These are phyloP conservation scores for Ceratotherium simum DNA, from an alignment of 2,113 vertebrate genomes.

Conservation along the genomic window DNA sequence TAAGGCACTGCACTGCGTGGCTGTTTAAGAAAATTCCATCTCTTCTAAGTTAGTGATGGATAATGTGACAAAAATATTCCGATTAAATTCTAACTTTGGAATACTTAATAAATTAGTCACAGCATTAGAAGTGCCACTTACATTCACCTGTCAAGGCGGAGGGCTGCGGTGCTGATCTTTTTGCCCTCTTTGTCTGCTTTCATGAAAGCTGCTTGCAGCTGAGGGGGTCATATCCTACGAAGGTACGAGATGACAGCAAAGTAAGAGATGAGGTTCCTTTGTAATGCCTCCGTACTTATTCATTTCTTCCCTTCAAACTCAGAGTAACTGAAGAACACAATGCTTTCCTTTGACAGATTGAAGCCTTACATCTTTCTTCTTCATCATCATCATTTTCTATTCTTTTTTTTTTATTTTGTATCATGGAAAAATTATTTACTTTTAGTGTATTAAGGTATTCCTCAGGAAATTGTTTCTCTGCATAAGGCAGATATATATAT, in stretches of 20 bases:
- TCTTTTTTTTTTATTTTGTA: background rate
- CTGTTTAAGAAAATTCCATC: conserved; percentile 78
- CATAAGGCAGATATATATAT: background rate
- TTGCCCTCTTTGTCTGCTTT: conserved; percentile 61
- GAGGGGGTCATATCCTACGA: background rate
- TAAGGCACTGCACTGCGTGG: conserved; percentile 36
- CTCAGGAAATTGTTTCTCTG: background rate
- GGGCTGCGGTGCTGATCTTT: conserved; percentile 44
- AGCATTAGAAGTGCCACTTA: conserved; percentile 75
- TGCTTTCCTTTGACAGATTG: background rate
- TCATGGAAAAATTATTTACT: background rate
- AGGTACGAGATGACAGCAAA: conserved; percentile 57
- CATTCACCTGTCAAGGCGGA: conserved; percentile 73
- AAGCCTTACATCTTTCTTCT: conserved; percentile 10
- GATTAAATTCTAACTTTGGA: conserved; percentile 79
- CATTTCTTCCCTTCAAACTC: conserved; percentile 26
- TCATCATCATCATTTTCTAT: conserved; percentile 10
- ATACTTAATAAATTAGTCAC: conserved; percentile 83
- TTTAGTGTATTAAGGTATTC: background rate
- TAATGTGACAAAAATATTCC: conserved; percentile 79
- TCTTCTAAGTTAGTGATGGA: conserved; percentile 76
- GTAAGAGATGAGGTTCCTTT: background rate
- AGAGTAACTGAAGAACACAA: background rate
- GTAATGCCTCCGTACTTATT: background rate
- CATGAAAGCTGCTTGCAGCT: conserved; percentile 14